Base-by-base conservation (phyloP, 2,113 vertebrate genomes). In the Silurus glanis region DNA sequence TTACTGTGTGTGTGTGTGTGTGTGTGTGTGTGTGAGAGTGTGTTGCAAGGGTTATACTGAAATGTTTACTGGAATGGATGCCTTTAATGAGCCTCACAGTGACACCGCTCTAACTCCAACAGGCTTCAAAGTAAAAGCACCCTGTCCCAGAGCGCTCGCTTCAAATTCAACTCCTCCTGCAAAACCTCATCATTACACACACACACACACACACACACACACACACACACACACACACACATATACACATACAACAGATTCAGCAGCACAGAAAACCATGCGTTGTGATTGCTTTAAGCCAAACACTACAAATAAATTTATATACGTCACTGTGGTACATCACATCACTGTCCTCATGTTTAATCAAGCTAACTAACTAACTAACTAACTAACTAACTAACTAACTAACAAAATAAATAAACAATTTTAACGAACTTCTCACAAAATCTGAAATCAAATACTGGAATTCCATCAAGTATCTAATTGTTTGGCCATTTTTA, bases 11-110 rank as follows among this genome's bases (percentile, higher is more conserved):
- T 59, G 69, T 71, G 67, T 83, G 75, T 86, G 72, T 83, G 67
- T 85, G 72, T 72, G 51, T 62, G 72, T 72, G 72, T 17, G 55
- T 9, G 56, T 2, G 16, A 9, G 82, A 89, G 90, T 91, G 93
- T 90, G 87, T 87, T 17, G 16, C 66, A 28, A 25, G 25, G 90
- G 93, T 92, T 92, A 92, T 93, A 91, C 90, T 93, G 93, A 94
- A 92, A 95, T 94, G 94, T 95, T 95, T 95, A 93, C 94, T 94
- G 91, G 95, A 95, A 95, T 95, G 94, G 94, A 93, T 90, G 93
- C 93, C 72, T 90, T 91, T 95, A 95, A 95, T 95, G 94, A 94
- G 93, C 92, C 91, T 92, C 72, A 51, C 72, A 92, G 90, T 66
- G 92, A 93, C 92, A 86, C 85, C 86, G 90, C 91, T 92, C 93